These are phyloP conservation scores for Hemicordylus capensis DNA, from an alignment of 2,113 vertebrate genomes.

Conservation along the genomic window DNA sequence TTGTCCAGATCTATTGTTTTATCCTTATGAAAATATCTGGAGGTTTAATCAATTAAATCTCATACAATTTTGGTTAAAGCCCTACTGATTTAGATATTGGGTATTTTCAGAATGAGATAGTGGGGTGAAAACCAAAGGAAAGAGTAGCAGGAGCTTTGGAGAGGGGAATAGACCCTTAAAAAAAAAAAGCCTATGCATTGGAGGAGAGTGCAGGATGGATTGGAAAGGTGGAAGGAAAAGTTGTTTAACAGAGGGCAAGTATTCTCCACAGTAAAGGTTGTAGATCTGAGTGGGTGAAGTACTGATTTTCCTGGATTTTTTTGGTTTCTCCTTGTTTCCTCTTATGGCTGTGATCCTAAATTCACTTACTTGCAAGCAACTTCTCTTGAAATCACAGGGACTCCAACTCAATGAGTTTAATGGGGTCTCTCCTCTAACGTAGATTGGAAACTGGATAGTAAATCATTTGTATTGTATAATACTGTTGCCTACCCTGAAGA, in stretches of 20 bases:
- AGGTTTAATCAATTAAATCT: not conserved
- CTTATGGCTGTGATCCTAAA: not conserved
- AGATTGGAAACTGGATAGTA: not conserved
- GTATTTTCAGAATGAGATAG: too few relatives aligned
- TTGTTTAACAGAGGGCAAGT: too few relatives aligned
- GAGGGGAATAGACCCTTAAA: too few relatives aligned
- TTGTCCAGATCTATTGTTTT: not conserved
- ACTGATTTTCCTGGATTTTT: not conserved
- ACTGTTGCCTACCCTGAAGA: too few relatives aligned
- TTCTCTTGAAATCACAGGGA: not conserved
- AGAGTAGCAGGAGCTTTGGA: too few relatives aligned
- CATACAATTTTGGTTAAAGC: not conserved
- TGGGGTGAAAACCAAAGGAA: too few relatives aligned
- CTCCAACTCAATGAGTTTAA: not conserved
- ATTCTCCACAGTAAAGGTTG: too few relatives aligned
- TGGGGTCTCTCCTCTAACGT: not conserved
- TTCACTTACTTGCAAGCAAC: not conserved
- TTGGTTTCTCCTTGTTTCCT: not conserved
- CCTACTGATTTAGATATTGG: too few relatives aligned
- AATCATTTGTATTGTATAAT: not conserved
- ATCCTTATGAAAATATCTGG: not conserved
- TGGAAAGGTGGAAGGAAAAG: too few relatives aligned
- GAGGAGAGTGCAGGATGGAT: too few relatives aligned
- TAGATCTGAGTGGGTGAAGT: not conserved
- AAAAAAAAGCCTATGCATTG: too few relatives aligned